A percentile compares a stretch with the other conserved stretches of the same genome.
These are phyloP conservation scores for Pterocles gutturalis DNA, from an alignment of 2,113 vertebrate genomes.

Conservation along the genomic window DNA sequence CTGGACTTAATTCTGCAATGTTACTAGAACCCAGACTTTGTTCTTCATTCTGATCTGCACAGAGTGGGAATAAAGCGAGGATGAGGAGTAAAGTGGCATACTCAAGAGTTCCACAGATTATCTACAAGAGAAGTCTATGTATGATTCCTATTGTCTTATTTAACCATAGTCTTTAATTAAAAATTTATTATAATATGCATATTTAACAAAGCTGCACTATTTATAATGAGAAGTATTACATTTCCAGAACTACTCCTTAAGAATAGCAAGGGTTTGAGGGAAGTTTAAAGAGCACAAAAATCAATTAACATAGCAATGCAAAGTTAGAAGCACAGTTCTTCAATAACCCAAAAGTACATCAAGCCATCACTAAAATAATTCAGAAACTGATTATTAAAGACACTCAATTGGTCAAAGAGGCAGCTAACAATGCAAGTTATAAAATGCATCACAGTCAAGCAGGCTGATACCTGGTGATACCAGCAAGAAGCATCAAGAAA, in stretches of 20 bases:
- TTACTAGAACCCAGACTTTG: constrained; percentile 83
- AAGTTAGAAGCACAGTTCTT: background rate
- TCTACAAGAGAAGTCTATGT: background rate
- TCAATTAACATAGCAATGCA: background rate
- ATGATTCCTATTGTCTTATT: background rate
- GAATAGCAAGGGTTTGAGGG: background rate
- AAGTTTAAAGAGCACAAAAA: background rate
- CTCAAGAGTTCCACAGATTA: background rate
- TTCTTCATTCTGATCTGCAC: constrained; percentile 84
- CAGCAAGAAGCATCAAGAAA: background rate
- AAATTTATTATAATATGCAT: background rate
- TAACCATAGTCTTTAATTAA: background rate
- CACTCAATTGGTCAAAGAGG: background rate
- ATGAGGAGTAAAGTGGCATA: background rate
- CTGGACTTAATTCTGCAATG: constrained; percentile 94
- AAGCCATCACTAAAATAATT: background rate
- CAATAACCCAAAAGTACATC: background rate
- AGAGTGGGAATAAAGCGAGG: background rate
- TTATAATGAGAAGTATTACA: background rate
- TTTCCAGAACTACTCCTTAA: background rate
- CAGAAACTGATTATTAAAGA: background rate
- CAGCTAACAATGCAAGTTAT: background rate
- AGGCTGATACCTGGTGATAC: background rate
- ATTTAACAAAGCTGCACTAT: background rate
- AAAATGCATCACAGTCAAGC: background rate